Percentiles rank a stretch among this genome's conserved stretches.
phyloP scores from a whole-genome alignment of 2,113 vertebrate genomes.

The Myotis brandtii region DNA sequence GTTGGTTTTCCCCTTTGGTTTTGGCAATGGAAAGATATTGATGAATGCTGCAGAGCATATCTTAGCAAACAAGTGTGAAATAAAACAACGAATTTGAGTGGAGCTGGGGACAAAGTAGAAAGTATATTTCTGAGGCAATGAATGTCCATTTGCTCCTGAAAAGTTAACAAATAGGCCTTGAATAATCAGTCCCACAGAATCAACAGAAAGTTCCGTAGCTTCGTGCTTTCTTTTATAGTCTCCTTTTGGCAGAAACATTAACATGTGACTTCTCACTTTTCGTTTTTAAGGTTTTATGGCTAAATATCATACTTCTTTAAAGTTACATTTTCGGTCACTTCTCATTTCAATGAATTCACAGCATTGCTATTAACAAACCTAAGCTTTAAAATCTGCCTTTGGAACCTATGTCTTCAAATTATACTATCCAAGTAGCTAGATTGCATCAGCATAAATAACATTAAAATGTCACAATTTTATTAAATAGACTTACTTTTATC shows the following conservation, averaged over 20 bases:
- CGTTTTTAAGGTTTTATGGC: neutral
- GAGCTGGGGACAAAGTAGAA: neutral
- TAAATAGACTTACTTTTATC: neutral
- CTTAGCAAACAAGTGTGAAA: constrained; percentile 15
- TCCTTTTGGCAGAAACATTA: neutral
- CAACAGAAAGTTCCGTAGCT: neutral
- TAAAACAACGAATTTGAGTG: neutral
- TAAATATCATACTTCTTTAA: constrained; percentile 21
- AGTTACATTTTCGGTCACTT: neutral
- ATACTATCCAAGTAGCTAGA: constrained; percentile 19
- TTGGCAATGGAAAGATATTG: neutral
- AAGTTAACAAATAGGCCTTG: constrained; percentile 26
- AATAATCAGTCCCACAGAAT: neutral
- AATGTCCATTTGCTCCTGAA: neutral
- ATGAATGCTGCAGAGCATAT: neutral
- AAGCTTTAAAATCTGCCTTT: constrained; percentile 49
- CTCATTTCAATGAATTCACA: constrained; percentile 10
- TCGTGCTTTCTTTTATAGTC: neutral
- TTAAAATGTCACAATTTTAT: constrained; percentile 45
- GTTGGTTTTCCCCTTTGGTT: constrained; percentile 55
- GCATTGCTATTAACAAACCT: constrained; percentile 27
- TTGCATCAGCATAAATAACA: neutral
- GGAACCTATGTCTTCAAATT: neutral
- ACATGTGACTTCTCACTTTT: constrained; percentile 15
- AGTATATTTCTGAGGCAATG: constrained; percentile 19